Conservation (phyloP, 2,888 invertebrate species). For the Papilio elwesi region DNA sequence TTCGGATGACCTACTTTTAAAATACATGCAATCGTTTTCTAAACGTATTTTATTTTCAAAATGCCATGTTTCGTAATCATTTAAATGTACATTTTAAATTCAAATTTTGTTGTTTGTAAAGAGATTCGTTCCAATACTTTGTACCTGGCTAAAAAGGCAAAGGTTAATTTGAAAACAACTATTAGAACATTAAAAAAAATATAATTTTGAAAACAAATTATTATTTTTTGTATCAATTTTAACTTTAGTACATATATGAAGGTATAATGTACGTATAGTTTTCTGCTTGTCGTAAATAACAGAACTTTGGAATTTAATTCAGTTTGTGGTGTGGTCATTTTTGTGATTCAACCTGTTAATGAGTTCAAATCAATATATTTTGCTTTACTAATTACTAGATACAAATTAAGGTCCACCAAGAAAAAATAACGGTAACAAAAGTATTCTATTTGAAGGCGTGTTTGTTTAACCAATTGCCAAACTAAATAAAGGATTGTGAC, state of each 20-base stretch:
- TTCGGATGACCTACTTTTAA: conserved; percentile 17
- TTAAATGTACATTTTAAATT: not conserved
- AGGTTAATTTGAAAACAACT: conserved; percentile 1
- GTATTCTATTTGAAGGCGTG: no score
- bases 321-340: no score
- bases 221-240: not conserved
- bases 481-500: no score
- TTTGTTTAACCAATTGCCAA: no score
- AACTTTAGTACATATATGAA: not conserved
- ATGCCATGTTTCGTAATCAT: conserved; percentile 6
- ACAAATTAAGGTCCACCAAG: no score
- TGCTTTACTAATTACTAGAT: no score
- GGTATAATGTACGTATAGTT: no score
- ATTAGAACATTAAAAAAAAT: not conserved
- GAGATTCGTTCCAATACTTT: not conserved
- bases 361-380: no score
- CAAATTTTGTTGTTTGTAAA: not conserved
- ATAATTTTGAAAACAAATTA: not conserved
- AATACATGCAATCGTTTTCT: conserved; percentile 13
- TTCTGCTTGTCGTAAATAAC: no score
- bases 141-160: not conserved
- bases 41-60: conserved; percentile 21
- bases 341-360: no score
- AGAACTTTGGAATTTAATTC: no score
- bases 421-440: no score